Evolutionary conservation across 2,888 invertebrate species (phyloP), one percentile per base, ranked within the genome.

Genomic region (Myopa tessellatipennis): DNA sequence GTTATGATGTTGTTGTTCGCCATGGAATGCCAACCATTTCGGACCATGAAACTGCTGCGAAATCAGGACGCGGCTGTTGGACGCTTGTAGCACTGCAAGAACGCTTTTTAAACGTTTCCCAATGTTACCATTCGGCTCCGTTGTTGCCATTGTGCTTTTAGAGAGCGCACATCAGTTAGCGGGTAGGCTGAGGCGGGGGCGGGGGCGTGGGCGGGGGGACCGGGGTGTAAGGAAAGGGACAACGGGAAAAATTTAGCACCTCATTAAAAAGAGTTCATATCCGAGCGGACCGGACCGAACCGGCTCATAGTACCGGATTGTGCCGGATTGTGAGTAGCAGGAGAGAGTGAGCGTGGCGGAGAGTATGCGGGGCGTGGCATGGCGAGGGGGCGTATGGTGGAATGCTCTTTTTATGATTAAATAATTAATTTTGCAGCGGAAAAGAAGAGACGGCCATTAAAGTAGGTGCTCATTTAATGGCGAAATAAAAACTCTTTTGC

Each of bases 231-330:
- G 26, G 63, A 8, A 18, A 63, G 63, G 34, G 36, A 67, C 14
- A 34, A 26, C 52, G 40, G 34, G 65, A 67, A 67, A 65, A 73
- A 85, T 85, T 85, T 86, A 85, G 85, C 85, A 86, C 85, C 85
- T 85, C 86, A 85, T 85, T 85, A 85, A 85, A 85, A 61, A 85
- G 85, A 85, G 86, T 86, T 85, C 85, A 85, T 85, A 85, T 86
- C 69, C 55, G 14, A 45, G 2, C 10, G 45, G 45, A 45, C 45
- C 45, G 45, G 26, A 26, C 26, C 26, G 26, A 26, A 26, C 26
- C 26, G 26, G 26, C 26, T 26, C 26, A 10, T 50, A 50, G 50
- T 50, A 3, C 50, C 1, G 26, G 26, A 26, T 26, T n/a, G n/a
- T n/a, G n/a, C n/a, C 50, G 14, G 50, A 26, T 26, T 26, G 26